Evolutionary conservation across 2,888 invertebrate species (phyloP).

Genomic region (Tetragonula carbonaria): DNA sequence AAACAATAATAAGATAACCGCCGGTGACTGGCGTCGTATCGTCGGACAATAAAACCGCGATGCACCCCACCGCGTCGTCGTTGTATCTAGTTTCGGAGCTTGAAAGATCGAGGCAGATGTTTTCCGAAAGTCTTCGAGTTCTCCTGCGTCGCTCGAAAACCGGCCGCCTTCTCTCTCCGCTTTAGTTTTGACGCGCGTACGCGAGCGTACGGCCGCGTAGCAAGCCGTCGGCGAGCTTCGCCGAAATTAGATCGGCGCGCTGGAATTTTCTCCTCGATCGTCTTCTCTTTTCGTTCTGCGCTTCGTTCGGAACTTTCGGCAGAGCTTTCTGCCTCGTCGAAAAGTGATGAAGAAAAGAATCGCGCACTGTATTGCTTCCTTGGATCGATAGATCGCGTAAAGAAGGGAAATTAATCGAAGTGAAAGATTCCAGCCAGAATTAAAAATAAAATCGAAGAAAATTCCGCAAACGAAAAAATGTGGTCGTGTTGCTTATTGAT

Average conservation of each 20-base stretch:
- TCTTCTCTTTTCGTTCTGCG: not conserved
- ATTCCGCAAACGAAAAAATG: too few species aligned
- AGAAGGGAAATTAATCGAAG: too few species aligned
- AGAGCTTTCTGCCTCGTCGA: not conserved
- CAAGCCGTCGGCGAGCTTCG: conserved; percentile 38
- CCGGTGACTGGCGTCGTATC: conserved; percentile 1
- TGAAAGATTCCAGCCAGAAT: too few species aligned
- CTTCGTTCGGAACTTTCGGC: not conserved
- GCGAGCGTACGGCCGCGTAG: conserved; percentile 70
- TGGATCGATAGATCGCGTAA: not conserved
- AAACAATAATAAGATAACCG: conserved; percentile 1
- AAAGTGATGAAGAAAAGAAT: not conserved
- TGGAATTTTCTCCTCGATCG: conserved; percentile 42
- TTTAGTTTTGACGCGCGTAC: conserved; percentile 76
- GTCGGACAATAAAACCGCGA: conserved; percentile 42
- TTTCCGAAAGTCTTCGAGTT: conserved; percentile 68
- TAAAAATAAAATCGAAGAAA: too few species aligned
- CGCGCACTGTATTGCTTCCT: not conserved
- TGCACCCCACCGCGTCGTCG: conserved; percentile 23
- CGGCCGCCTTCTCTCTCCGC: conserved; percentile 55
- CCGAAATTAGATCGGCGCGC: conserved; percentile 69
- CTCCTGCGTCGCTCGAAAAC: conserved; percentile 59
- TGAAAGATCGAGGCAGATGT: conserved; percentile 64
- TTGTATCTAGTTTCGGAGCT: conserved; percentile 43
- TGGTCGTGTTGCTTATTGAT: not conserved